Evolutionary conservation across 2,888 invertebrate genomes (phyloP), one percentile per base, ranked within the genome.

Genomic region (Callyntrura sp.): DNA sequence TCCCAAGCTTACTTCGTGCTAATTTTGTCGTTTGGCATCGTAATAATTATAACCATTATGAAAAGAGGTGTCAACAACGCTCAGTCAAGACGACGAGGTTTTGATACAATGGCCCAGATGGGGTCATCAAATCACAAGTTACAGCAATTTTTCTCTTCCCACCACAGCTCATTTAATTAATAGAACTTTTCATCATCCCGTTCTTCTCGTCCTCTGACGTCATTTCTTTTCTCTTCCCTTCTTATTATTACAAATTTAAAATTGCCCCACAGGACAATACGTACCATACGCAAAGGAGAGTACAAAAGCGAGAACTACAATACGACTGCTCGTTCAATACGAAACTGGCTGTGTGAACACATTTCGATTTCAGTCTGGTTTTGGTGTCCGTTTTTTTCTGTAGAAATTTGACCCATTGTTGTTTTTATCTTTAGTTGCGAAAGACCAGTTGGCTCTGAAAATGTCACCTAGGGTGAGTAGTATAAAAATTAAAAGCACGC

Each of bases 381-480:
- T 0, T 35, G n/a, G 4, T n/a, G 4, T 43, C 1, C 17, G 14
- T 17, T 68, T 68, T 43, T 35, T 68, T 35, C n/a, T 68, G 43
- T 43, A 9, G 6, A 35, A 35, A 35, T 35, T 1, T 68, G 25
- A 25, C 25, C 25, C 14, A 25, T 51, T 51, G 14, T 25, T 14
- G 23, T 23, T 25, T 51, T 51, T 51, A 14, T 43, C 48, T 23
- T 51, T 8, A 43, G 23, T 76, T 51, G 25, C 25, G 14, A 51
- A 76, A 76, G 51, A 45, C 70, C 70, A 76, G 76, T 76, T 76
- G 76, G 25, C 76, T 51, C 76, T 23, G 48, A 76, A 51, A 51
- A 23, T 76, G 51, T 48, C 73, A 51, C 48, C 73, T 73, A 23
- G 51, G 76, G 23, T 76, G 76, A 25, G 76, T 25, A 76, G 25